Evolutionary conservation across 2,113 vertebrate species (phyloP), one percentile per base, ranked within the genome.

Genomic region (Crypturellus undulatus): DNA sequence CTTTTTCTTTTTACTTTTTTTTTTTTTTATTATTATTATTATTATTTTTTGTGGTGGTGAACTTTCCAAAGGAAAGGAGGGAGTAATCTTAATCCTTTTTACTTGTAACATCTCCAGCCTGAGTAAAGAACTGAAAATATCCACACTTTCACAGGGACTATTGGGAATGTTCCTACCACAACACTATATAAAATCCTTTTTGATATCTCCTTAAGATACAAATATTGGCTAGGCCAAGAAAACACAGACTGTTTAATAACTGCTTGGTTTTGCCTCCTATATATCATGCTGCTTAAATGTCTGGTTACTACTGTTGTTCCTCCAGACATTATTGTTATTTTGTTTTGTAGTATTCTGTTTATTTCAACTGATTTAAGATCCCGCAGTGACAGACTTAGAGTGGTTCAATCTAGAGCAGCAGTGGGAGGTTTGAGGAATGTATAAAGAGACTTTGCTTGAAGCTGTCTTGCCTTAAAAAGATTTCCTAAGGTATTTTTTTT

Each of bases 81-180:
- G 49, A n/a, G 24, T 34, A 43, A 24, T 51, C n/a, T 56, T 32
- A n/a, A 45, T 79, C 59, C 15, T 49, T 60, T 80, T 34, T 3
- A 2, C 19, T 58, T 59, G 19, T 26, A 22, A 28, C 7, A 0
- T 47, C 20, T 20, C 54, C 69, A 59, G 0, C 6, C 6, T 0
- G 9, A 65, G 32, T 30, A 45, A 87, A 60, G 49, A 47, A 42
- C 32, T 40, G 51, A 32, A 70, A 81, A 40, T 13, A 32, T 19
- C 2, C 5, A 8, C 60, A 28, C 21, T 92, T 54, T 90, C 51
- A 45, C 12, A 25, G 56, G 24, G 28, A 42, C 6, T n/a, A 14
- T 19, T n/a, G 36, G 71, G 70, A 82, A 21, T 28, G 11, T 12
- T 54, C 47, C 38, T 34, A 60, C 42, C 19, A 40, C 17, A n/a